Evolutionary conservation across 2,113 vertebrate species (phyloP).

Genomic region (Prinia subflava): DNA sequence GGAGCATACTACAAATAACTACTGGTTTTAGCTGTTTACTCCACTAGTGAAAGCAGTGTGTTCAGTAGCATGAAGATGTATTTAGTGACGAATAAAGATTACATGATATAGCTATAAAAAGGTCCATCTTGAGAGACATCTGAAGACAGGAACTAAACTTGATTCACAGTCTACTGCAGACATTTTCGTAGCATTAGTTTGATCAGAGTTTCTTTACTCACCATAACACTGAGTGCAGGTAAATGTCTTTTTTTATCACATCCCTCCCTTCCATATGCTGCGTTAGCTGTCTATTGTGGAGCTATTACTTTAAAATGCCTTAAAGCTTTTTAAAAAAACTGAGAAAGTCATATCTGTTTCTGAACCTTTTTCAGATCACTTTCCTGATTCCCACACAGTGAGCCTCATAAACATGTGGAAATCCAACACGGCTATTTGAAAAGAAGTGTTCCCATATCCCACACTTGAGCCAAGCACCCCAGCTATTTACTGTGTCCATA

Average conservation of each 20-base stretch:
- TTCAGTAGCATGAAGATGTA: background rate
- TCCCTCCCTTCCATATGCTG: background rate
- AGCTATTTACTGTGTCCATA: fast-evolving
- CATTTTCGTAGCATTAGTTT: background rate
- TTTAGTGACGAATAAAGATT: background rate
- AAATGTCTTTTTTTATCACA: background rate
- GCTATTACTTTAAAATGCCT: background rate
- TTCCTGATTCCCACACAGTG: fast-evolving
- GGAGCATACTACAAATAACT: background rate
- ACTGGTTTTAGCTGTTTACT: background rate
- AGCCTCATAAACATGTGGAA: background rate
- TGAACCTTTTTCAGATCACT: background rate
- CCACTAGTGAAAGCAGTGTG: background rate
- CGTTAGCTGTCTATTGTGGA: background rate
- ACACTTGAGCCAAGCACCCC: background rate
- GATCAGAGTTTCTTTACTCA: background rate
- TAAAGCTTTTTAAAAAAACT: background rate
- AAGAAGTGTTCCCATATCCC: background rate
- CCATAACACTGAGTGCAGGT: background rate
- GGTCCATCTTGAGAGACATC: background rate
- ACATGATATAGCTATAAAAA: background rate
- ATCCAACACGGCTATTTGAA: background rate
- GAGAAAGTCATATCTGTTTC: background rate
- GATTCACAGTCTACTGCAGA: background rate
- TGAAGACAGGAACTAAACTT: background rate